Evolutionary conservation across 2,888 invertebrate genomes (phyloP), one percentile per base, ranked within the genome.

Genomic region (Ichneumoninae sp.): DNA sequence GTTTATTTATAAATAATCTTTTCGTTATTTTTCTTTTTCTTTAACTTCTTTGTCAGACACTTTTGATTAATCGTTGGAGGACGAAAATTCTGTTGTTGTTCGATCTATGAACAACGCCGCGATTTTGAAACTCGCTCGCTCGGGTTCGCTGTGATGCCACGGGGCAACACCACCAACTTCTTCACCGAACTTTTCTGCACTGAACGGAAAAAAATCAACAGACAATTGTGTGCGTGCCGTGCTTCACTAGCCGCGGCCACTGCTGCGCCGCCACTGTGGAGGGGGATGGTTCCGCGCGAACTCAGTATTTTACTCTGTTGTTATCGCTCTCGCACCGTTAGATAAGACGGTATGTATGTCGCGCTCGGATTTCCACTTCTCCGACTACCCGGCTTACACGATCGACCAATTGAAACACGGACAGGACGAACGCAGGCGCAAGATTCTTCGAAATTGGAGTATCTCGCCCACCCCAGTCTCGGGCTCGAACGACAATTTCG

Each of bases 121-220:
- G 57, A 8, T 80, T 80, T 57, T 60, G 16, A 71, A 40, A 71
- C 50, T 68, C 57, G 19, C 50, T 44, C 40, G 66, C 62, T 66
- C 57, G 76, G 72, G 33, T 80, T 16, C 47, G 47, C 74, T 57
- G 72, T 68, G 65, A 52, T 72, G 74, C 76, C 44, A 80, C 72
- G 72, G 74, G 62, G 76, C 71, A 68, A 40, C 47, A 77, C 76
- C 50, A 85, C 86, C 84, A 60, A 75, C 87, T 77, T 81, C 81
- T 80, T 82, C 88, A 78, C 84, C 85, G 86, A 88, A 88, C 89
- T 89, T 88, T 86, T 86, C 89, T 88, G 89, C 77, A 90, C 90
- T 90, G 90, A 90, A 84, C 33, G 69, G 86, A 80, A 83, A 85
- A 84, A 80, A 76, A 72, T 82, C 83, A 77, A 80, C 81, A 75